phyloP scores from a whole-genome alignment of 2,797 vertebrate genomes.

The Alosa sapidissima region DNA sequence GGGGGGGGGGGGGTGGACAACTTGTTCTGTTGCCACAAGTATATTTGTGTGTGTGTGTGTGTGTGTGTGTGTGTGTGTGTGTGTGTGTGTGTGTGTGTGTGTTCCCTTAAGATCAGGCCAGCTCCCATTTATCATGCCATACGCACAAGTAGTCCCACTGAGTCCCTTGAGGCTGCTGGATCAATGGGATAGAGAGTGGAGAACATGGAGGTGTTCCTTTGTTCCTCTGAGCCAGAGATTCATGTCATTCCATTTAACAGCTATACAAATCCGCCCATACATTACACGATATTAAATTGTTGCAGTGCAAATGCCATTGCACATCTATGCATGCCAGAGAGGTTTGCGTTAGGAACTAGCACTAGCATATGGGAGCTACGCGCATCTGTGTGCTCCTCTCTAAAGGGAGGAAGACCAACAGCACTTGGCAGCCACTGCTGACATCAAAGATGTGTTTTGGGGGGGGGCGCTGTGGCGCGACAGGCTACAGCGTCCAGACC shows the following conservation, averaged over 20 bases:
- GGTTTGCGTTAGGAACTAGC: too few species aligned
- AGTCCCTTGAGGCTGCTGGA: neutral
- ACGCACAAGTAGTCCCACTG: neutral
- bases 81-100: neutral
- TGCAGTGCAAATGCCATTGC: too few species aligned
- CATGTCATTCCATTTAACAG: neutral
- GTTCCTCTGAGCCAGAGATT: neutral
- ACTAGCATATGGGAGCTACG: too few species aligned
- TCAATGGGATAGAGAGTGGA: neutral
- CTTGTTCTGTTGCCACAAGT: neutral
- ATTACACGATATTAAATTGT: neutral
- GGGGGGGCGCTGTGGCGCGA: too few species aligned
- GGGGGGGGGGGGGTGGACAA: neutral
- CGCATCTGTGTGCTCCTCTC: too few species aligned
- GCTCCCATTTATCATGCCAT: neutral
- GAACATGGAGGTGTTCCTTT: neutral
- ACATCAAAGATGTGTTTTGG: too few species aligned
- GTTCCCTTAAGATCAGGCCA: neutral
- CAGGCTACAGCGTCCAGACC: too few species aligned
- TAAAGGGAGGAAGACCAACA: too few species aligned
- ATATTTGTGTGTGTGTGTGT: neutral
- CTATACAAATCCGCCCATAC: neutral
- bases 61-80: neutral
- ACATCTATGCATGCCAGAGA: too few species aligned
- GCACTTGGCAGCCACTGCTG: too few species aligned